Evolutionary conservation across 2,113 vertebrate species (phyloP).

Genomic region (Hippocampus mohnikei): DNA sequence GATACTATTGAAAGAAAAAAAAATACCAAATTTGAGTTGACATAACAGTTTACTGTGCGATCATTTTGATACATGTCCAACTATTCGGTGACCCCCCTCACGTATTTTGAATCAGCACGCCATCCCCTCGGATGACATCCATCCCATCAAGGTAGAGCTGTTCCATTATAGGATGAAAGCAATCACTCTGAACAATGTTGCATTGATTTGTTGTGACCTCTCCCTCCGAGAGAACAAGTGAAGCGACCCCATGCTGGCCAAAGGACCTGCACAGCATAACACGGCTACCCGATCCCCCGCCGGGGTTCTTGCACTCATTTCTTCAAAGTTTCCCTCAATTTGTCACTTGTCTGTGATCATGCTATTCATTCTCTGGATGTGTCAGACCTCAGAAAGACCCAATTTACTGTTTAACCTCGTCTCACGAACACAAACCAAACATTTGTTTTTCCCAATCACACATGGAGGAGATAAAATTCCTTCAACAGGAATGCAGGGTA

Average conservation of each 20-base stretch:
- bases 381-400: neutral
- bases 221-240: neutral
- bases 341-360: constrained; percentile 5
- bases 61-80: neutral
- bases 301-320: constrained; percentile 3
- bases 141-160: neutral
- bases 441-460: neutral
- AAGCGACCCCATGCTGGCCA: constrained; percentile 1
- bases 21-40: no score
- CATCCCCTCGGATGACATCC: neutral
- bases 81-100: neutral
- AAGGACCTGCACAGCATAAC: constrained; percentile 6
- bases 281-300: constrained; percentile 2
- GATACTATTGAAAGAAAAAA: no score
- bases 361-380: neutral
- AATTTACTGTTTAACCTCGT: constrained; percentile 2
- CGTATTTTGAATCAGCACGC: neutral
- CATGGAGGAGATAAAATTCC: neutral
- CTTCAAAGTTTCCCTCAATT: constrained; percentile 10
- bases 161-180: neutral
- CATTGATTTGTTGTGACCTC: constrained; percentile 4
- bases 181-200: neutral
- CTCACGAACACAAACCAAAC: neutral
- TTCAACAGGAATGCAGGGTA: neutral
- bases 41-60: neutral